Percentiles rank a stretch among this genome's conserved stretches.
Conservation (phyloP, 35 echinoderm and acorn worm genomes). For the Diadema setosum region DNA sequence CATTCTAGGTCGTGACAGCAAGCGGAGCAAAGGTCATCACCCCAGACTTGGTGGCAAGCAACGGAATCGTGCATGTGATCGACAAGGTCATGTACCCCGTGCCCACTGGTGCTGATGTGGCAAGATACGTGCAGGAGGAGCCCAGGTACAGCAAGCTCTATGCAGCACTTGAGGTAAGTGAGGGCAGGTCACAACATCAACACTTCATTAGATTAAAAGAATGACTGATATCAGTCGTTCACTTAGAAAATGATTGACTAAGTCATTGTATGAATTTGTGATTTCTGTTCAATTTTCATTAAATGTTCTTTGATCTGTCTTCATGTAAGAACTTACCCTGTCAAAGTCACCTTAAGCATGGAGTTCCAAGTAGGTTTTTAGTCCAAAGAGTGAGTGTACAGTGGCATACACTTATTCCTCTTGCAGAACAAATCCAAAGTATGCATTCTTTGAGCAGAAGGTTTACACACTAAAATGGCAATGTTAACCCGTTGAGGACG, state of each 20-base stretch:
- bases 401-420: too few relatives aligned
- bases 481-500: too few relatives aligned
- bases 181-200: background rate
- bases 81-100: conserved; percentile 46
- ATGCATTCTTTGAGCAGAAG: too few relatives aligned
- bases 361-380: too few relatives aligned
- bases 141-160: conserved; percentile 16
- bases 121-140: conserved; percentile 12
- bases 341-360: too few relatives aligned
- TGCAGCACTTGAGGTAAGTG: conserved; percentile 19
- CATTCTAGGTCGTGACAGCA: conserved; percentile 3
- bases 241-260: background rate
- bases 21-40: background rate
- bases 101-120: conserved; percentile 20
- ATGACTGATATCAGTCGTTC: background rate
- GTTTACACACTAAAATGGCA: too few relatives aligned
- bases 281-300: too few relatives aligned
- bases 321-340: too few relatives aligned
- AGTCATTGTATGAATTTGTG: background rate
- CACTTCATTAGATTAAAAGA: background rate
- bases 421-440: too few relatives aligned
- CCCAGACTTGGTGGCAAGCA: background rate
- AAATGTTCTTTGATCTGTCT: too few relatives aligned
- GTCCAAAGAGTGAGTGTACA: too few relatives aligned
- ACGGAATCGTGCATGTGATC: conserved; percentile 30